Conservation (phyloP, 92 coral and sea anemone species). For the Paragorgia papillata region DNA sequence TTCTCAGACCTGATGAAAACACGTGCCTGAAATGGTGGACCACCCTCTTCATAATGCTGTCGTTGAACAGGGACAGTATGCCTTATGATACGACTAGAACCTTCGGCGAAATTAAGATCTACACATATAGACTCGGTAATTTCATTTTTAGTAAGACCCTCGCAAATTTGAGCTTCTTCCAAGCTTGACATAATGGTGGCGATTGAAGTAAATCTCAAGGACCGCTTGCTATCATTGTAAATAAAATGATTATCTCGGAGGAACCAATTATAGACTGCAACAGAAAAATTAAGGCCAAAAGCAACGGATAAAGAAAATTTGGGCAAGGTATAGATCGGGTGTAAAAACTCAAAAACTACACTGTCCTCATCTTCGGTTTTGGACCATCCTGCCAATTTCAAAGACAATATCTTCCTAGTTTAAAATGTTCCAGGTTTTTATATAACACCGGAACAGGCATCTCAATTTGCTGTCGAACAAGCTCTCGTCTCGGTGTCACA, state of each 20-base stretch:
- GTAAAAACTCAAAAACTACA: too few relatives aligned
- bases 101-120: background rate
- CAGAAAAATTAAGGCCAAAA: constrained; percentile 11
- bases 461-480: background rate
- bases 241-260: background rate
- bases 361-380: constrained; percentile 1
- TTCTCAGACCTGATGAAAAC: too few relatives aligned
- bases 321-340: too few relatives aligned
- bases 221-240: constrained; percentile 13
- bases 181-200: background rate
- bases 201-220: background rate
- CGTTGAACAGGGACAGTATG: constrained; percentile 28
- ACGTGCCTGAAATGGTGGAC: too few relatives aligned
- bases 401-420: background rate
- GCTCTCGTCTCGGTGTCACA: constrained; percentile 8
- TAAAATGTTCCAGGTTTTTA: constrained; percentile 4
- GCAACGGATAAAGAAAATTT: too few relatives aligned
- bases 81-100: constrained; percentile 12
- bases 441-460: constrained; percentile 12
- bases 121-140: constrained; percentile 4
- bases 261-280: too few relatives aligned
- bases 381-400: constrained; percentile 15
- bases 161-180: background rate
- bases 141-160: constrained; percentile 1
- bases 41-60: too few relatives aligned